Conservation (phyloP, 2,113 vertebrate genomes). For the Thalassoma bifasciatum region DNA sequence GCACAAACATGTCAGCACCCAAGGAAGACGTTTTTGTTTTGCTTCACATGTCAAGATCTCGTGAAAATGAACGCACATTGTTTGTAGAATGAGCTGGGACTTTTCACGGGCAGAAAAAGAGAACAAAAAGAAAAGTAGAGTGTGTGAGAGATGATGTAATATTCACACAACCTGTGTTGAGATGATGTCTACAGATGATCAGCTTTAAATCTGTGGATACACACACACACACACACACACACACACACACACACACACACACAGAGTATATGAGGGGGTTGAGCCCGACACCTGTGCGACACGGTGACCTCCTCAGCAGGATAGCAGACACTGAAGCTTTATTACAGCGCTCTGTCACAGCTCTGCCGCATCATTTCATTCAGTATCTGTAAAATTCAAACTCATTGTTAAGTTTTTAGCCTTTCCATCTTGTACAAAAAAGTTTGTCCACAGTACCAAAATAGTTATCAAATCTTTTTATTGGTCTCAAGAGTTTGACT, state of each 20-base stretch:
- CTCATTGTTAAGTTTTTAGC: no score
- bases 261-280: no score
- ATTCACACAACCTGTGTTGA: slow-evolving; percentile 48
- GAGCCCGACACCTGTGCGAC: slow-evolving; percentile 25
- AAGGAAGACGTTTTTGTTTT: no score
- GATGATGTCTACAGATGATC: slow-evolving; percentile 35
- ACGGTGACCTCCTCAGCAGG: slow-evolving; percentile 47
- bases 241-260: slow-evolving; percentile 24
- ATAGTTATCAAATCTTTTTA: no score
- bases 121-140: slow-evolving; percentile 5
- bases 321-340: slow-evolving; percentile 21
- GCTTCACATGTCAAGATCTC: no score
- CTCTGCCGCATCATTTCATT: not conserved
- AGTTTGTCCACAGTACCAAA: no score
- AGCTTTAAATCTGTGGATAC: not conserved
- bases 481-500: no score
- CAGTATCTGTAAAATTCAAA: no score
- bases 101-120: no score
- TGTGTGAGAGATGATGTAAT: not conserved
- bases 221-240: slow-evolving; percentile 14
- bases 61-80: no score
- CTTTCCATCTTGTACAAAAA: not conserved
- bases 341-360: not conserved
- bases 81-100: no score
- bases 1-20: no score